Percentiles rank a stretch among this genome's conserved stretches.
Conservation (phyloP, 2,888 invertebrate genomes). For the Corbicula japonica region DNA sequence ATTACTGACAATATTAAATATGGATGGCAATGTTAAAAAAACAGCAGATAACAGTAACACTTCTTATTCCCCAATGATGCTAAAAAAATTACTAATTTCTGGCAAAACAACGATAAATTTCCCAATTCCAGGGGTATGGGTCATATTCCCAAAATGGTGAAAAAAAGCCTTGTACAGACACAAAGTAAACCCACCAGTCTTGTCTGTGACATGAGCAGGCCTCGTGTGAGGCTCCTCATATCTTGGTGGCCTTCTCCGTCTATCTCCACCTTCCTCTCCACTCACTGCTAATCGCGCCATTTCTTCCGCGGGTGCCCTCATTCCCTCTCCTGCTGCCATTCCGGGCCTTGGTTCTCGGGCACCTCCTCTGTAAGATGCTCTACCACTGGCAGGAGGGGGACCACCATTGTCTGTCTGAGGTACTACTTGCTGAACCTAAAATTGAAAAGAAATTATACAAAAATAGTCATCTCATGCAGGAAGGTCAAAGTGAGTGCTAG, state of each 20-base stretch:
- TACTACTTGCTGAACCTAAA: conserved; percentile 51
- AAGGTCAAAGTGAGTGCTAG: too few relatives aligned
- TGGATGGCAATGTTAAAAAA: too few relatives aligned
- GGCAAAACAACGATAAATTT: too few relatives aligned
- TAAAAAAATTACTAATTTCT: too few relatives aligned
- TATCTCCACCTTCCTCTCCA: conserved; percentile 53
- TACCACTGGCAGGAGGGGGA: conserved; percentile 76
- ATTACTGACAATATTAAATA: too few relatives aligned
- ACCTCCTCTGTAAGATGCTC: conserved; percentile 81
- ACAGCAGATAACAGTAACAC: too few relatives aligned
- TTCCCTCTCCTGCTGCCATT: conserved; percentile 67
- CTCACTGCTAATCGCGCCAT: conserved; percentile 71
- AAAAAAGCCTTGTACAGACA: too few relatives aligned
- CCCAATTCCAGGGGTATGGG: too few relatives aligned
- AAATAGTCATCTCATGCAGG: neutral
- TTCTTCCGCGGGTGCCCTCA: conserved; percentile 67
- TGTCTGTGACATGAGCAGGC: conserved; percentile 76
- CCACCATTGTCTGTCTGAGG: conserved; percentile 64
- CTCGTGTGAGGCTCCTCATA: conserved; percentile 70
- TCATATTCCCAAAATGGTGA: too few relatives aligned
- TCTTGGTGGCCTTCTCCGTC: conserved; percentile 42
- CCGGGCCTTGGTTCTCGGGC: conserved; percentile 76
- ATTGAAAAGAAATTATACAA: conserved; percentile 4
- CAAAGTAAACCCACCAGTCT: conserved; percentile 62
- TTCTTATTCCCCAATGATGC: too few relatives aligned